These are phyloP conservation scores for Spea hammondii DNA, from an alignment of 2,797 vertebrate species.

Conservation along the genomic window DNA sequence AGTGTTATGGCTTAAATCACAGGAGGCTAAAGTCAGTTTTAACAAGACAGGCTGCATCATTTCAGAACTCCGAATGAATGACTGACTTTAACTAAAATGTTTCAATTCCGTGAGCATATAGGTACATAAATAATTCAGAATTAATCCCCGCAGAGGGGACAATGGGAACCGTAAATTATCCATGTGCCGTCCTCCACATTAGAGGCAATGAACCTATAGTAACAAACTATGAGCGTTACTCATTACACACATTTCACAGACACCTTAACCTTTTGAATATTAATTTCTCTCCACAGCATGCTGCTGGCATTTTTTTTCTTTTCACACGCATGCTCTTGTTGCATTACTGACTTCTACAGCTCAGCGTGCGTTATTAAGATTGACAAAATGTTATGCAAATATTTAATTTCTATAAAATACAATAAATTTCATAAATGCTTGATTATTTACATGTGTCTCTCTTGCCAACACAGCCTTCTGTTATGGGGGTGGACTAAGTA, in stretches of 20 bases:
- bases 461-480: conserved; percentile 16
- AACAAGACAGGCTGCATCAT: conserved; percentile 85
- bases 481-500: conserved; percentile 46
- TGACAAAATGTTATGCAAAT: conserved; percentile 41
- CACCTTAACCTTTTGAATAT: conserved; percentile 94
- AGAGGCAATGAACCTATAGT: conserved; percentile 92
- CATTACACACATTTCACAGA: conserved; percentile 89
- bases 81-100: conserved; percentile 97
- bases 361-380: conserved; percentile 38
- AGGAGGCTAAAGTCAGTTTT: conserved; percentile 93
- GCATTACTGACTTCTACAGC: conserved; percentile 39
- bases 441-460: conserved; percentile 28
- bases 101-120: conserved; percentile 89
- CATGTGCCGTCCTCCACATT: conserved; percentile 84
- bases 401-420: conserved; percentile 56
- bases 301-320: conserved; percentile 64
- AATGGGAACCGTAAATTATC: conserved; percentile 97
- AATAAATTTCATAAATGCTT: conserved; percentile 66
- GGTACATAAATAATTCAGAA: conserved; percentile 99
- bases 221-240: conserved; percentile 90
- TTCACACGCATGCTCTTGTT: conserved; percentile 57
- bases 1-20: conserved; percentile 97
- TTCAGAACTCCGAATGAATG: conserved; percentile 87
- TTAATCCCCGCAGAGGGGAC: conserved; percentile 96
- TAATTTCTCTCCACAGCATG: conserved; percentile 78